phyloP scores from a whole-genome alignment of 2,888 invertebrate species.

The Baccha elongata region DNA sequence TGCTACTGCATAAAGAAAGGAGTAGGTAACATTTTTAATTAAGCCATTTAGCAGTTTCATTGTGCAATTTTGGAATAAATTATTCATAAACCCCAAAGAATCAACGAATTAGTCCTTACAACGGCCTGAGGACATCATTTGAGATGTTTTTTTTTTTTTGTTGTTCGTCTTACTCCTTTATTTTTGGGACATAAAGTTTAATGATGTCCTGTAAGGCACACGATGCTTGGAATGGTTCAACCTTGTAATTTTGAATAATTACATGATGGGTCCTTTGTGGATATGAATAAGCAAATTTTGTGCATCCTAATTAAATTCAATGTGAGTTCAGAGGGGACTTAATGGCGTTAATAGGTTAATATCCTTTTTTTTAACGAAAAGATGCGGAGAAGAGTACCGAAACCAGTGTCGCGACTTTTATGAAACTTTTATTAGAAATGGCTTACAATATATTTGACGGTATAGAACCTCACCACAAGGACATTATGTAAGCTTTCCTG shows the following conservation, averaged over 20 bases:
- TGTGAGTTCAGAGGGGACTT: not conserved
- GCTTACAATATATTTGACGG: too few relatives aligned
- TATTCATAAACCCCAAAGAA: conserved; percentile 71
- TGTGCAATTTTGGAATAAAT: conserved; percentile 66
- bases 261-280: conserved; percentile 66
- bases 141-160: conserved; percentile 34
- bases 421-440: conserved; percentile 2
- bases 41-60: conserved; percentile 66
- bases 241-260: conserved; percentile 72
- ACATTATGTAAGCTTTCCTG: not conserved
- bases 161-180: conserved; percentile 11
- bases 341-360: conserved; percentile 66
- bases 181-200: conserved; percentile 48
- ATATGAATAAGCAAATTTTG: conserved; percentile 55
- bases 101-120: conserved; percentile 73
- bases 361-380: conserved; percentile 34
- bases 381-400: not conserved
- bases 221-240: conserved; percentile 35
- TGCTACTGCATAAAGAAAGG: conserved; percentile 42
- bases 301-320: conserved; percentile 63
- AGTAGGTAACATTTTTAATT: conserved; percentile 73
- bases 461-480: not conserved
- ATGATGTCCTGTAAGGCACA: conserved; percentile 61
- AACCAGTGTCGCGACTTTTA: too few relatives aligned
- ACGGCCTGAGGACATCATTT: conserved; percentile 69